These are phyloP conservation scores for Okapia johnstoni DNA, from an alignment of 2,113 vertebrate genomes.

Conservation along the genomic window DNA sequence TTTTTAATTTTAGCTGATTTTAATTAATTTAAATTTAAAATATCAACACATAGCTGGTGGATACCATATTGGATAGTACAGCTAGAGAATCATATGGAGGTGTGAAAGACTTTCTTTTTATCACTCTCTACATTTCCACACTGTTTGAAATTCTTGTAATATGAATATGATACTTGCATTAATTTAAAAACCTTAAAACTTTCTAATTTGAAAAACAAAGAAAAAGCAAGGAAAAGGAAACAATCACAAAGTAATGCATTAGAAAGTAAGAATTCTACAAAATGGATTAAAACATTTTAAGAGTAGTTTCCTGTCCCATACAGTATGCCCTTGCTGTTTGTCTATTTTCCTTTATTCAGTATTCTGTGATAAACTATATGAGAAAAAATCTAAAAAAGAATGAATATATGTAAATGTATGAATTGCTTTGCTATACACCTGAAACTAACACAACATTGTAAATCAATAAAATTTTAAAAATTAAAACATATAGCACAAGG, in stretches of 20 bases:
- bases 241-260: not conserved
- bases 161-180: not conserved
- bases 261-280: not conserved
- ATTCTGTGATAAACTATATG: not conserved
- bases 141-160: not conserved
- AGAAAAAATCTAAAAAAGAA: not conserved
- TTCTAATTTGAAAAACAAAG: not conserved
- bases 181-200: not conserved
- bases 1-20: not conserved
- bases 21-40: conserved; percentile 9
- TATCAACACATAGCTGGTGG: not conserved
- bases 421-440: not conserved
- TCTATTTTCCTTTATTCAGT: not conserved
- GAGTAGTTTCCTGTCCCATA: not conserved
- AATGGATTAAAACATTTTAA: not conserved
- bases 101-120: not conserved
- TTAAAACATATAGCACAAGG: not conserved
- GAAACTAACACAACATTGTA: not conserved
- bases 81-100: not conserved
- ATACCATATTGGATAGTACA: not conserved
- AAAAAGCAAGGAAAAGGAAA: not conserved
- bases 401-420: not conserved
- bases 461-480: not conserved
- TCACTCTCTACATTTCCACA: not conserved
- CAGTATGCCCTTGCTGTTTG: not conserved